These are phyloP conservation scores for Stenolophus ochropezus DNA, from an alignment of 2,888 invertebrate species.

Conservation along the genomic window DNA sequence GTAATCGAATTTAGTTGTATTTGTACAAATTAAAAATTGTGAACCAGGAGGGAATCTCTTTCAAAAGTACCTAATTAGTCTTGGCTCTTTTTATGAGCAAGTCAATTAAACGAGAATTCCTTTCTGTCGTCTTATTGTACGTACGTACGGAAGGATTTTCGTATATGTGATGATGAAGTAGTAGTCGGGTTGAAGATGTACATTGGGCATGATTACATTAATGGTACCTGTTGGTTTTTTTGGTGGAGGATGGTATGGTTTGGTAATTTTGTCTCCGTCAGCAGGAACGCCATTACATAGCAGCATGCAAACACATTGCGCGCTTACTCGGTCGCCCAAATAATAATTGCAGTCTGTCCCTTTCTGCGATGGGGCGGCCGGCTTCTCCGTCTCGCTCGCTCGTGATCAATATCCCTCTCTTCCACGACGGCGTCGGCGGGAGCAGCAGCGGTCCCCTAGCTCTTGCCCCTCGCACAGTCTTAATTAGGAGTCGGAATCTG, in stretches of 20 bases:
- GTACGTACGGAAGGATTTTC: too few species aligned
- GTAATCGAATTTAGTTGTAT: too few species aligned
- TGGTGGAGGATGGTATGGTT: conserved; percentile 13
- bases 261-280: conserved; percentile 60
- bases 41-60: too few species aligned
- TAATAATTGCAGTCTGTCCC: conserved; percentile 70
- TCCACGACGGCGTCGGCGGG: conserved; percentile 25
- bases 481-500: conserved; percentile 91
- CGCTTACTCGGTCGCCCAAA: conserved; percentile 71
- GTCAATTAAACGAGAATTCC: too few species aligned
- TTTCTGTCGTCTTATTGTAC: too few species aligned
- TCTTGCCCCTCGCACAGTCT: conserved; percentile 76
- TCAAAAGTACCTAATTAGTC: too few species aligned
- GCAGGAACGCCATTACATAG: conserved; percentile 60
- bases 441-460: conserved; percentile 37
- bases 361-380: conserved; percentile 59
- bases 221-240: not conserved
- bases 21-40: too few species aligned
- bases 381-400: conserved; percentile 3
- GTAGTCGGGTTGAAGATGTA: too few species aligned
- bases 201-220: not conserved
- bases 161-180: too few species aligned
- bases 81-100: too few species aligned
- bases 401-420: conserved; percentile 57
- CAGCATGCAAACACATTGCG: conserved; percentile 70